Percentiles rank a stretch among this genome's conserved stretches.
Evolutionary conservation across 35 echinoderm and acorn worm species (phyloP).

Genomic region (Hemicentrotus pulcherrimus): DNA sequence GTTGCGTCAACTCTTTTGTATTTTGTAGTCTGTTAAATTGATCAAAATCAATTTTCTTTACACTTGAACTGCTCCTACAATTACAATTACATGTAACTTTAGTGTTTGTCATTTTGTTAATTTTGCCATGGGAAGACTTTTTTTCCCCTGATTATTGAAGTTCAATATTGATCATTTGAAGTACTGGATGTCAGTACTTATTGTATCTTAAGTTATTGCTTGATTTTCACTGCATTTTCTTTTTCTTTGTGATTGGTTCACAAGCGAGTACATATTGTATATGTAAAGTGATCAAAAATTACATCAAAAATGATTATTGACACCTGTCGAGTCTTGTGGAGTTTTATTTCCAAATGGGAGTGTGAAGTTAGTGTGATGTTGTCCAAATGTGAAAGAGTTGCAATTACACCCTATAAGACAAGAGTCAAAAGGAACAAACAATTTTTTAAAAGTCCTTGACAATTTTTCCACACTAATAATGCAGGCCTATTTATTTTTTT

Average conservation of each 20-base stretch:
- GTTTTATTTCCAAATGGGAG: neutral
- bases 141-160: neutral
- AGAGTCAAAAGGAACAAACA: too few relatives aligned
- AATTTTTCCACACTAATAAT: too few relatives aligned
- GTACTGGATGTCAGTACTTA: neutral
- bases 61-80: neutral
- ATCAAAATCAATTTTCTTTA: neutral
- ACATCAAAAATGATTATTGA: conserved; percentile 10
- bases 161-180: conserved; percentile 3
- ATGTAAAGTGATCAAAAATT: conserved; percentile 53
- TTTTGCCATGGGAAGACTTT: neutral
- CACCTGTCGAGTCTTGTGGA: neutral
- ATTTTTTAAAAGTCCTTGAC: too few relatives aligned
- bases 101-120: neutral
- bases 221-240: conserved; percentile 43
- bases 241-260: conserved; percentile 40
- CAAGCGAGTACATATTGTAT: conserved; percentile 52
- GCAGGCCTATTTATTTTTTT: too few relatives aligned
- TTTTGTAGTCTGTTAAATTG: neutral
- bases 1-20: neutral
- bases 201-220: neutral
- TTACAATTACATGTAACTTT: neutral
- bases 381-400: too few relatives aligned
- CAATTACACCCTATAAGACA: too few relatives aligned
- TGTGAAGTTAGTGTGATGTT: neutral